Evolutionary conservation across 2,888 invertebrate species (phyloP).

Genomic region (Philereme transversata): DNA sequence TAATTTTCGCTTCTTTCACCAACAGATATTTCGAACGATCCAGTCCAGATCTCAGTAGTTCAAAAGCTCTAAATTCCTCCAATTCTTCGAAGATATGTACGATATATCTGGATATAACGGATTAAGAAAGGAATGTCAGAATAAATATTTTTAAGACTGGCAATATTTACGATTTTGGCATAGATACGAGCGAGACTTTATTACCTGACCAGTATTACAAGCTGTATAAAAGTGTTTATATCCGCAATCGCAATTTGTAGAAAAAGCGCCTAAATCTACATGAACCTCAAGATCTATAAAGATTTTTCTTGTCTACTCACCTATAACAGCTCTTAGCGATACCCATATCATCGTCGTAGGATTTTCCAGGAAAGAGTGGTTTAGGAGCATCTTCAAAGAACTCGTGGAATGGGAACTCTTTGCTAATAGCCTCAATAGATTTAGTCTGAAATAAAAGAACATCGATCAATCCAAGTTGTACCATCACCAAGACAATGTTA

Average conservation of each 20-base stretch:
- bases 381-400: conserved; percentile 97
- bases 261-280: too few relatives aligned
- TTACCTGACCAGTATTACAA: not conserved
- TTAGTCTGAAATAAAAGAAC: conserved; percentile 44
- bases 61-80: conserved; percentile 99
- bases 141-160: conserved; percentile 3
- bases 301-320: conserved; percentile 48
- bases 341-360: conserved; percentile 92
- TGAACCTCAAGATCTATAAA: not conserved
- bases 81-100: conserved; percentile 97
- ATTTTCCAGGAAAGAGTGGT: conserved; percentile 92
- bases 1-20: conserved; percentile 99
- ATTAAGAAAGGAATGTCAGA: conserved; percentile 6
- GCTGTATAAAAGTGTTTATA: too few relatives aligned
- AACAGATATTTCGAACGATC: conserved; percentile 98
- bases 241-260: too few relatives aligned
- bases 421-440: conserved; percentile 82
- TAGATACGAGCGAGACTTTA: conserved; percentile 3
- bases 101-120: conserved; percentile 87
- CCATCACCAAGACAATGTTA: too few relatives aligned
- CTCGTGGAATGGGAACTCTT: conserved; percentile 96
- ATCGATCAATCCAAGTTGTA: too few relatives aligned
- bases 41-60: conserved; percentile 95
- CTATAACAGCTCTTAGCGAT: conserved; percentile 96
- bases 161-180: conserved; percentile 19